phyloP scores from a whole-genome alignment of 2,888 invertebrate genomes.

The Plutella xylostella region DNA sequence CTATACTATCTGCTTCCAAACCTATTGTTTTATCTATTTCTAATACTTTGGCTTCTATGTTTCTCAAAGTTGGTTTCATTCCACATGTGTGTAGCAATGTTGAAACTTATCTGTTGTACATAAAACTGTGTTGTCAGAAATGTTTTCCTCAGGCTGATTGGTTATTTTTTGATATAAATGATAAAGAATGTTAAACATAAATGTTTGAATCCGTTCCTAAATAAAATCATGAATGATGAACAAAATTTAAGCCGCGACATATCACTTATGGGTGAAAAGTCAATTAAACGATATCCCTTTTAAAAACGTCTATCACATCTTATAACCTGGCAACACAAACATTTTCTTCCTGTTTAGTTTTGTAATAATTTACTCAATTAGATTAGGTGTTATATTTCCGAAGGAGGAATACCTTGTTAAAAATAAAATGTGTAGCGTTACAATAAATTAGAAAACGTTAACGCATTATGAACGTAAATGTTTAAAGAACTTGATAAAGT shows the following conservation, averaged over 20 bases:
- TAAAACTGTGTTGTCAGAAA: conserved; percentile 49
- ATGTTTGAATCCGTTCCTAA: conserved; percentile 10
- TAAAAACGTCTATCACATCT: conserved; percentile 25
- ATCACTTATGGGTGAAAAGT: conserved; percentile 53
- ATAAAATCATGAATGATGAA: conserved; percentile 12
- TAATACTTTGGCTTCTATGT: conserved; percentile 23
- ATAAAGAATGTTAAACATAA: background rate
- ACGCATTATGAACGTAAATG: background rate
- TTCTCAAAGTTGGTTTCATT: conserved; percentile 58
- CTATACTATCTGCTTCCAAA: background rate
- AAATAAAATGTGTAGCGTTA: conserved; percentile 53
- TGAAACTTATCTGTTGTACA: conserved; percentile 42
- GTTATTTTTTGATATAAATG: too few species aligned
- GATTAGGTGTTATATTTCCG: conserved; percentile 38
- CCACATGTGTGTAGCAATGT: conserved; percentile 55
- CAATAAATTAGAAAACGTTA: conserved; percentile 12
- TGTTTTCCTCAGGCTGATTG: too few species aligned
- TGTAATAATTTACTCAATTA: conserved; percentile 42
- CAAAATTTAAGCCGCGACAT: conserved; percentile 37
- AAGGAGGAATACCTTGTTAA: conserved; percentile 44
- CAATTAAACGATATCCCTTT: conserved; percentile 38
- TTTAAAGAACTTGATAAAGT: conserved; percentile 2
- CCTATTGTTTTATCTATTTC: background rate
- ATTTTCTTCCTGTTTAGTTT: conserved; percentile 29
- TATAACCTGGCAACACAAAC: conserved; percentile 39